A percentile compares a stretch with the other conserved stretches of the same genome.
These are phyloP conservation scores for Dynastes tityus DNA, from an alignment of 2,888 invertebrate species.

Conservation along the genomic window DNA sequence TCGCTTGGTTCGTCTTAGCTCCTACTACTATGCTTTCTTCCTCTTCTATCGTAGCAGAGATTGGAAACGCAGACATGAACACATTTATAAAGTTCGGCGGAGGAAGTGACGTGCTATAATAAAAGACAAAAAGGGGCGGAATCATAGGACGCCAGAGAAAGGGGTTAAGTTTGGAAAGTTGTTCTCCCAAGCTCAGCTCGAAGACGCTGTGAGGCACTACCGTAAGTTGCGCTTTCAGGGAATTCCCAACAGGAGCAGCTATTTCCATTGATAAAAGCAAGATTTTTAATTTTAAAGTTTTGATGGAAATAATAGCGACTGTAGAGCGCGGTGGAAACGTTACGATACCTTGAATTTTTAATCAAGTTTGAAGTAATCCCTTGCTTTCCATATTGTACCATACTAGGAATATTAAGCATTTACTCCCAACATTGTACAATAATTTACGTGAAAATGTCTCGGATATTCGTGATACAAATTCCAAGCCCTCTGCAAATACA, in stretches of 20 bases:
- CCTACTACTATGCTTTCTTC: neutral
- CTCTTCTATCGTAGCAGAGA: constrained; percentile 23
- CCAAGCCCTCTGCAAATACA: neutral
- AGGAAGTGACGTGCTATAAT: constrained; percentile 33
- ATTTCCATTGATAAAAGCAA: constrained; percentile 47
- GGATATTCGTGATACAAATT: too few species aligned
- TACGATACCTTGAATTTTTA: constrained; percentile 32
- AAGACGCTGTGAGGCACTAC: neutral
- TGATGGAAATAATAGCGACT: constrained; percentile 15
- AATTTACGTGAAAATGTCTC: neutral
- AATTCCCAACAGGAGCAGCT: constrained; percentile 10
- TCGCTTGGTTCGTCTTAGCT: neutral
- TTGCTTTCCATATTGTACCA: neutral
- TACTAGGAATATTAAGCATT: neutral
- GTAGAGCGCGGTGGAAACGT: neutral
- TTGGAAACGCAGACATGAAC: constrained; percentile 44
- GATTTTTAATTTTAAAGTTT: constrained; percentile 47
- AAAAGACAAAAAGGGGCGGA: constrained; percentile 29
- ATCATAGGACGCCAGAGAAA: constrained; percentile 1
- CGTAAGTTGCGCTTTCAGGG: constrained; percentile 35
- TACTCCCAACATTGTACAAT: neutral
- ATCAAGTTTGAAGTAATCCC: constrained; percentile 20
- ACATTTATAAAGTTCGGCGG: constrained; percentile 43
- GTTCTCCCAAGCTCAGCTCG: constrained; percentile 25
- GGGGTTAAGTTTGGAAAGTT: constrained; percentile 41